Conservation (phyloP, 2,797 vertebrate genomes). For the Rhodeus uyekii region DNA sequence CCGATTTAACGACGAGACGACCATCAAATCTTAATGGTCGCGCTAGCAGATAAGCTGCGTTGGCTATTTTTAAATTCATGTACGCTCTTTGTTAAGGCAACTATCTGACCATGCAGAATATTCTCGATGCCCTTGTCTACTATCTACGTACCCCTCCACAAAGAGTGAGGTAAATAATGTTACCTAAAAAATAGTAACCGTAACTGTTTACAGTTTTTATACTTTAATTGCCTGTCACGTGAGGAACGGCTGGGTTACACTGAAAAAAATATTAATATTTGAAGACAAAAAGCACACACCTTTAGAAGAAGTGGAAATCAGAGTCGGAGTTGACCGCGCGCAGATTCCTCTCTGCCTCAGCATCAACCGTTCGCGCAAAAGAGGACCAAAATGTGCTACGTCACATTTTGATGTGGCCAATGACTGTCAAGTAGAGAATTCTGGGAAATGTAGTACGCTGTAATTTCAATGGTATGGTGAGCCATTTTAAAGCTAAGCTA, state of each 20-base stretch:
- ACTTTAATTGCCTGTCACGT: not conserved
- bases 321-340: slow-evolving; percentile 36
- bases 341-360: slow-evolving; percentile 51
- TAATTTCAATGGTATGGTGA: no score
- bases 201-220: not conserved
- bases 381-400: slow-evolving; percentile 50
- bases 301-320: slow-evolving; percentile 27
- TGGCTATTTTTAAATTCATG: not conserved
- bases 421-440: slow-evolving; percentile 2
- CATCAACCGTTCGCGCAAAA: slow-evolving; percentile 59
- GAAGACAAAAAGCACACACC: slow-evolving; percentile 53
- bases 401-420: slow-evolving; percentile 37
- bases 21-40: not conserved
- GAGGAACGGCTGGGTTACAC: not conserved
- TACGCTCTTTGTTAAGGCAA: not conserved
- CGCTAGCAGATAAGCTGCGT: not conserved
- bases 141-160: not conserved
- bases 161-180: not conserved
- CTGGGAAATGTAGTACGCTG: slow-evolving; percentile 47
- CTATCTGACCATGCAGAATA: not conserved
- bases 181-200: not conserved
- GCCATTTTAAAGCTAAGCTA: no score
- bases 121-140: not conserved
- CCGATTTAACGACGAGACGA: not conserved
- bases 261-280: not conserved